Conservation (phyloP, 2,113 vertebrate species). For the Connochaetes taurinus region DNA sequence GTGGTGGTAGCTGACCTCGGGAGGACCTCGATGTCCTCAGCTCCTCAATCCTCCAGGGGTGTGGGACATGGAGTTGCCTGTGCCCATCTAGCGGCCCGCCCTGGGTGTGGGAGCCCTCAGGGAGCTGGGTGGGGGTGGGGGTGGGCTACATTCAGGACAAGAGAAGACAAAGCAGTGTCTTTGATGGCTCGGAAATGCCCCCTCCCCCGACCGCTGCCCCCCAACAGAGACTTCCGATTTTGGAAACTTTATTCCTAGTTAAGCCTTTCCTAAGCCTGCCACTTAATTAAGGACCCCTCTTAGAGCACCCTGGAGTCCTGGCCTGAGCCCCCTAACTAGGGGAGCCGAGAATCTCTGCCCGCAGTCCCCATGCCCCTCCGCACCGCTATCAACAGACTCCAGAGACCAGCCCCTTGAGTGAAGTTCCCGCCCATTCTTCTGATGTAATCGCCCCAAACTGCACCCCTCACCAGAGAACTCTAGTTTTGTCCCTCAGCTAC, state of each 20-base stretch:
- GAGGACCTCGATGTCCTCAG: conserved; percentile 50
- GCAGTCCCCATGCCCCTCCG: background rate
- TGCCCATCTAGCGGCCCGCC: background rate
- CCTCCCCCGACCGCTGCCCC: background rate
- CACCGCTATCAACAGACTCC: background rate
- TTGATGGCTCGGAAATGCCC: background rate
- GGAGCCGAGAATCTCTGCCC: background rate
- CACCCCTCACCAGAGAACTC: background rate
- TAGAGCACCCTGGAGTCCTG: background rate
- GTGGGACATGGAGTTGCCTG: background rate
- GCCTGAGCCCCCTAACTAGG: background rate
- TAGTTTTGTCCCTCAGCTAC: background rate
- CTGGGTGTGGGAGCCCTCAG: background rate
- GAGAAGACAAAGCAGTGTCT: background rate
- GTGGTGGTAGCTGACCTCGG: conserved; percentile 32
- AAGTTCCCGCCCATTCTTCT: background rate
- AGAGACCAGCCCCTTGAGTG: background rate
- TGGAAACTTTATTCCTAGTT: background rate
- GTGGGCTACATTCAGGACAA: background rate
- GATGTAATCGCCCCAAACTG: background rate
- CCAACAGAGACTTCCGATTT: background rate
- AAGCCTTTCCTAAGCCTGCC: background rate
- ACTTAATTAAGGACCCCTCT: background rate
- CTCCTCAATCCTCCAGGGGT: background rate
- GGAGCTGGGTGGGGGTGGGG: background rate